A percentile compares a stretch with the other conserved stretches of the same genome.
phyloP scores from a whole-genome alignment of 2,797 vertebrate genomes.

The Heliangelus exortis region DNA sequence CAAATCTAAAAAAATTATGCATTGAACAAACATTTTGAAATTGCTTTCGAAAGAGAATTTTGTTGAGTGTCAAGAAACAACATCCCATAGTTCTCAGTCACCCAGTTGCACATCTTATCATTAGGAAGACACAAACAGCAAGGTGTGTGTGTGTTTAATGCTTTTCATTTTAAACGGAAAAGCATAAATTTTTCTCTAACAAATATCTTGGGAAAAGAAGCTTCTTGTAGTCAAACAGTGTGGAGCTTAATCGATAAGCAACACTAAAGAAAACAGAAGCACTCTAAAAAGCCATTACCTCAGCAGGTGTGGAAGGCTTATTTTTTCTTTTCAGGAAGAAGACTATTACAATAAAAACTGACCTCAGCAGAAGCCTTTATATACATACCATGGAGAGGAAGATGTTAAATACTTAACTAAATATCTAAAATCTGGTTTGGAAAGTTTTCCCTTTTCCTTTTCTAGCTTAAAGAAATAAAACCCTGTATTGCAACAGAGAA shows the following conservation, averaged over 20 bases:
- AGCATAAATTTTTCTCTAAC: not conserved
- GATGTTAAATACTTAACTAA: not conserved
- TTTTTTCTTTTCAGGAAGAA: not conserved
- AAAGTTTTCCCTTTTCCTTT: not conserved
- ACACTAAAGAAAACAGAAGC: not conserved
- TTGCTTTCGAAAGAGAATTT: not conserved
- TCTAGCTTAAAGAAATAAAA: not conserved
- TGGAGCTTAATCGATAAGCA: slow-evolving; percentile 44
- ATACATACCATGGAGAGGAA: not conserved
- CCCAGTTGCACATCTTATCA: not conserved
- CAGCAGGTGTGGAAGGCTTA: not conserved
- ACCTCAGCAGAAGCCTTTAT: not conserved
- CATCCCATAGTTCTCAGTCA: not conserved
- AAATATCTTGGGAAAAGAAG: slow-evolving; percentile 10
- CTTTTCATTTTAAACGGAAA: not conserved
- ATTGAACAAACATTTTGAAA: not conserved
- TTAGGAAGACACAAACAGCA: not conserved
- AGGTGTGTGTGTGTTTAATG: not conserved
- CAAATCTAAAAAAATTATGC: not conserved
- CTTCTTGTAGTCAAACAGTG: slow-evolving; percentile 24
- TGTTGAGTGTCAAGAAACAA: not conserved
- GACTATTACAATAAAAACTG: not conserved
- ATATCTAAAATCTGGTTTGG: not conserved
- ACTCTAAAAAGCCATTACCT: not conserved
- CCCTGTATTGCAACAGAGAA: not conserved